phyloP scores from a whole-genome alignment of 1,140 invertebrate species.

The Choristoneura fumiferana region DNA sequence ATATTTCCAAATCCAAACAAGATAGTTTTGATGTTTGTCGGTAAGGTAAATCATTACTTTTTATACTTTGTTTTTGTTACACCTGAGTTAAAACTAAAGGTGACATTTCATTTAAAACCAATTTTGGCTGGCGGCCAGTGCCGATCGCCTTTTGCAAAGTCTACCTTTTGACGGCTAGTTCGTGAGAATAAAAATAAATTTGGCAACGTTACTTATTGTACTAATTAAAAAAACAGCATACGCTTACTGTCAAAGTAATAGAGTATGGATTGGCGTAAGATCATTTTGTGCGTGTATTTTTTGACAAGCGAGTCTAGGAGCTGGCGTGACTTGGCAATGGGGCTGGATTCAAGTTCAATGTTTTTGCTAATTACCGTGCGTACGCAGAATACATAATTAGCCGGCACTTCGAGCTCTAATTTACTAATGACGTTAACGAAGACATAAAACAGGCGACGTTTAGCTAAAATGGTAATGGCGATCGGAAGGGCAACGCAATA shows the following conservation, averaged over 20 bases:
- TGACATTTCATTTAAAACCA: constrained; percentile 2
- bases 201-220: not conserved
- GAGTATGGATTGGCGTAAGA: not conserved
- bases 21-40: too few species aligned
- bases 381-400: constrained; percentile 32
- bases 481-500: not conserved
- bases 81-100: constrained; percentile 7
- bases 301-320: constrained; percentile 7
- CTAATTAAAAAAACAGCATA: not conserved
- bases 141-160: constrained; percentile 1
- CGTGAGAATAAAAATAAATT: constrained; percentile 4
- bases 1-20: too few species aligned
- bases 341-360: constrained; percentile 59
- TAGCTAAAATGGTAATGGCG: too few species aligned
- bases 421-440: not conserved
- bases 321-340: constrained; percentile 36
- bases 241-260: not conserved
- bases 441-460: too few species aligned
- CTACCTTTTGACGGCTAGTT: constrained; percentile 4
- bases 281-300: not conserved
- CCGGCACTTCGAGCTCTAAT: constrained; percentile 21
- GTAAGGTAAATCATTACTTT: too few species aligned
- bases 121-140: not conserved
- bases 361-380: constrained; percentile 52
- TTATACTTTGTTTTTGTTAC: not conserved